Evolutionary conservation across 2,113 vertebrate species (phyloP), one percentile per base, ranked within the genome.

Genomic region (Clupea harengus): DNA sequence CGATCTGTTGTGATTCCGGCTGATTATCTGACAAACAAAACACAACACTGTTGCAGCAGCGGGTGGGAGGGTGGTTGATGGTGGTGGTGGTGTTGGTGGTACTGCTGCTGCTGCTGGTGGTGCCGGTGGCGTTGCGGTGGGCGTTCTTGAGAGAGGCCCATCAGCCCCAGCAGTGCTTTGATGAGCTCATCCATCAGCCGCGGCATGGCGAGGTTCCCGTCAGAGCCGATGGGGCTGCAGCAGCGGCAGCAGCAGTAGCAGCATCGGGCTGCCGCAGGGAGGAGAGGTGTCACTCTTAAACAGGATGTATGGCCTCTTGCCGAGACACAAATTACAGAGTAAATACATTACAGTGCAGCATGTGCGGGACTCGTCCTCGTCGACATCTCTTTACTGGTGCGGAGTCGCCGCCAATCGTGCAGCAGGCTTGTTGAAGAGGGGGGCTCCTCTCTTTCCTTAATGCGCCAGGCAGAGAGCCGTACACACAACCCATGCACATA

Each of bases 321-420:
- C 90, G 93, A 94, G 94, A 94, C 94, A 94, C 95, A 95, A 95
- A 95, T 95, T 95, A 95, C 93, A 94, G 92, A 93, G 94, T 95
- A 95, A 95, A 95, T 94, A 95, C 94, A 95, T 95, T 95, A 95
- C 92, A 86, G 90, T 89, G 92, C 91, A 91, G 93, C 28, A 13
- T 39, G 67, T 75, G 67, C 92, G 92, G 89, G 90, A 90, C 91
- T 91, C 91, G 92, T 93, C 93, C 87, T 44, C 85, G 3, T 91
- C 92, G 92, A 93, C 93, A 93, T 95, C 93, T 93, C 91, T 94
- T 90, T 87, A 88, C 87, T 89, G 89, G 90, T 91, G 91, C 92
- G 92, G 90, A 92, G 88, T 86, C 90, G 89, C 10, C 64, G 22
- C n/a, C 64, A 39, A 6, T 25, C 32, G 32, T 39, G 50, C 81